Base-by-base conservation (phyloP, 2,888 invertebrate genomes). In the Watsonalla binaria region DNA sequence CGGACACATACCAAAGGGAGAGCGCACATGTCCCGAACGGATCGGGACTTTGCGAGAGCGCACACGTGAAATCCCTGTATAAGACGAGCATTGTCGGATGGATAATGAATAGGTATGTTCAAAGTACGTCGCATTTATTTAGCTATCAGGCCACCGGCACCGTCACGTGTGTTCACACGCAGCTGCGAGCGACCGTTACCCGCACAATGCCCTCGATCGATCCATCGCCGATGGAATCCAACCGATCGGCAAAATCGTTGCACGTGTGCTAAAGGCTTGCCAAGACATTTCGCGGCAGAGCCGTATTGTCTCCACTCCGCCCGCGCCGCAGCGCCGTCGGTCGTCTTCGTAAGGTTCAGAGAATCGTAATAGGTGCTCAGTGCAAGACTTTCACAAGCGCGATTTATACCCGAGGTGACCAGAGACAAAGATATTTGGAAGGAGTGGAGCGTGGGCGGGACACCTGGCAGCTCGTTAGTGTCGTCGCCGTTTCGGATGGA, bases 41-140 rank as follows among this genome's bases (percentile, higher is more conserved):
- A 88, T 89, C 86, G 89, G 82, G 86, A 89, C 88, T 87, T 86
- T 71, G 89, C 86, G 81, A 83, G 85, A 80, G 80, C 78, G 85
- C 80, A 85, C 90, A 90, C 90, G 90, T 90, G 90, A 87, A 90
- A 89, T 90, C 89, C 87, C 85, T 87, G 89, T 90, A 88, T 90
- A 83, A 84, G 84, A 86, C 72, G 80, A 84, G 86, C 83, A 89
- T 90, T 90, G 89, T 90, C 80, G 80, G 74, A 54, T 61, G 84
- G 81, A 82, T 90, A 89, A 89, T 89, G 89, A 90, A 90, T 89
- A 88, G 84, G 88, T 88, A 86, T 76, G 78, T 75, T 77, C 76
- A 72, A 68, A 74, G 76, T 68, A 74, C 81, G 75, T 85, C 83
- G 82, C 86, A 87, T 90, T 90, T 89, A 90, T 89, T 90, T 90